Evolutionary conservation across 2,113 vertebrate genomes (phyloP).

Genomic region (Eudyptes chrysolophus): DNA sequence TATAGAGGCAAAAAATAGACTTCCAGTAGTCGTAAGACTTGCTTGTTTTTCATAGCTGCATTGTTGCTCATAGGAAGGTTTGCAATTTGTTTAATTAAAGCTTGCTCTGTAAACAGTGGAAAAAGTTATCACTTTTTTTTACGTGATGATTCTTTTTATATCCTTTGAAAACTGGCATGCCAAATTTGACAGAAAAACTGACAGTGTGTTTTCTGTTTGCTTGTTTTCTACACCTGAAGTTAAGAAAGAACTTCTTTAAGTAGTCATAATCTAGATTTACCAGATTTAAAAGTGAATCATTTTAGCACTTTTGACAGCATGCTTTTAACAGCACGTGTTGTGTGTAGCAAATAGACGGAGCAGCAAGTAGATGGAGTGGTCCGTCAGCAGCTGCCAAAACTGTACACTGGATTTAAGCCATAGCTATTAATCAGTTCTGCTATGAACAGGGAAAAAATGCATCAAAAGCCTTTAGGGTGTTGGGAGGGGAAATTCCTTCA

Average conservation of each 20-base stretch:
- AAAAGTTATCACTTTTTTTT: not conserved
- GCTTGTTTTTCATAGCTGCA: not conserved
- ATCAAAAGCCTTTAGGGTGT: not conserved
- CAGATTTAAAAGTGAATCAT: not conserved
- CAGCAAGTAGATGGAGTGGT: slow-evolving; percentile 9
- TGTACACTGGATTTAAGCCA: slow-evolving; percentile 20
- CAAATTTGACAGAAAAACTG: not conserved
- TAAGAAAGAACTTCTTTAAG: not conserved
- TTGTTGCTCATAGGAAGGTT: not conserved
- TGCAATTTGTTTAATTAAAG: not conserved
- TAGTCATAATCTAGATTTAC: not conserved
- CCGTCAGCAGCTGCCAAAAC: slow-evolving; percentile 28
- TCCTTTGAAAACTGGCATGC: not conserved
- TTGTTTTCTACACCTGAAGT: not conserved
- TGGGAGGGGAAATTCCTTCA: slow-evolving; percentile 33
- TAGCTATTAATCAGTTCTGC: slow-evolving; percentile 43
- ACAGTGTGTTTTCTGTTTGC: not conserved
- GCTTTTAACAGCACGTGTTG: not conserved
- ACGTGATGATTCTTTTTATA: not conserved
- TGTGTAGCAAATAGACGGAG: not conserved
- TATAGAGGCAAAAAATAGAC: slow-evolving; percentile 4
- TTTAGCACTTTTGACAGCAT: not conserved
- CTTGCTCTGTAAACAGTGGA: not conserved
- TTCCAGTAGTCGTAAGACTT: not conserved
- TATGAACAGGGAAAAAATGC: not conserved